phyloP scores from a whole-genome alignment of 2,113 vertebrate genomes.

The Boulengeromyrus knoepffleri region DNA sequence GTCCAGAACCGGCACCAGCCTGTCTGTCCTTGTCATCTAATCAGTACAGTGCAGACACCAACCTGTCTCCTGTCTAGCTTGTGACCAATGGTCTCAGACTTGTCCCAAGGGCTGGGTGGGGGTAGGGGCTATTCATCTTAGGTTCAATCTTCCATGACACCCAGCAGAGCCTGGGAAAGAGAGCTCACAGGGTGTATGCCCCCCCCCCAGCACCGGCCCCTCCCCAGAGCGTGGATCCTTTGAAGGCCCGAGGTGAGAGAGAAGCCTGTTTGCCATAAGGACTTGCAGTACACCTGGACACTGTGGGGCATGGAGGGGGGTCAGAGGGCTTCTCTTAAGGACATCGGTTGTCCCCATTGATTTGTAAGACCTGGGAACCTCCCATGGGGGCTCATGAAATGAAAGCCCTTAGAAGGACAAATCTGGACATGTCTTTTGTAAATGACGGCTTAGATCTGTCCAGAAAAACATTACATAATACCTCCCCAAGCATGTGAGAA shows the following conservation, averaged over 20 bases:
- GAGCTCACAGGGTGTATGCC: slow-evolving; percentile 5
- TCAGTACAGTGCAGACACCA: neutral
- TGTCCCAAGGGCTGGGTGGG: slow-evolving; percentile 39
- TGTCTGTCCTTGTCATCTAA: slow-evolving; percentile 14
- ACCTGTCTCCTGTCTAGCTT: slow-evolving; percentile 19
- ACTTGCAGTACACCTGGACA: slow-evolving; percentile 39
- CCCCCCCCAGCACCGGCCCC: slow-evolving; percentile 20
- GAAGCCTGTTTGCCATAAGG: neutral
- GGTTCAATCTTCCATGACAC: slow-evolving; percentile 53
- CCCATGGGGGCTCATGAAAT: neutral
- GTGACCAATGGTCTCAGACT: slow-evolving; percentile 42
- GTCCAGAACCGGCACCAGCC: neutral
- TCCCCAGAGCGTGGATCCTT: slow-evolving; percentile 42
- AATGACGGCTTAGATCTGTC: slow-evolving; percentile 6
- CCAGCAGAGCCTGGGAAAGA: slow-evolving; percentile 31
- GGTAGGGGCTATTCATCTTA: slow-evolving; percentile 31
- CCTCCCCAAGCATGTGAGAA: neutral
- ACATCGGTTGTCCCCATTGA: neutral
- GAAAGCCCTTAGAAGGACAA: slow-evolving; percentile 3
- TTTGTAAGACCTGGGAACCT: slow-evolving; percentile 14
- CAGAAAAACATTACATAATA: neutral
- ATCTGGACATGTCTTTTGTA: neutral
- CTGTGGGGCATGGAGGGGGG: slow-evolving; percentile 21
- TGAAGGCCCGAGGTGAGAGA: neutral
- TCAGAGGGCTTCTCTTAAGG: neutral